These are phyloP conservation scores for Diplodus sargus DNA, from an alignment of 2,797 vertebrate species.

Conservation along the genomic window DNA sequence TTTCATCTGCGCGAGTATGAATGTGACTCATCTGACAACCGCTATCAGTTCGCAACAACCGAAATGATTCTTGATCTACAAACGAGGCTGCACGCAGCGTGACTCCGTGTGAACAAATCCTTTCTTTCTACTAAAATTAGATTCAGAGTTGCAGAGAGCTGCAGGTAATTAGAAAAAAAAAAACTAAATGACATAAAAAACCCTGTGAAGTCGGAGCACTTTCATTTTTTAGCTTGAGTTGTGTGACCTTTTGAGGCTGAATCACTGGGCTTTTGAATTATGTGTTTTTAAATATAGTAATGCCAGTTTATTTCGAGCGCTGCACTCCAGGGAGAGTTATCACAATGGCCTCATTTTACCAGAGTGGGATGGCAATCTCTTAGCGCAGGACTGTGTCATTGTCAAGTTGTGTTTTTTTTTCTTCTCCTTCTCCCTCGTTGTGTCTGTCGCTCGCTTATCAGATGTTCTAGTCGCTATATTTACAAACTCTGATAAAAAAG, in stretches of 20 bases:
- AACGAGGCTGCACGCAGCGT: slow-evolving; percentile 7
- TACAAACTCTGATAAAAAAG: slow-evolving; percentile 61
- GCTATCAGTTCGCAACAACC: slow-evolving; percentile 38
- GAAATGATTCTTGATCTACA: slow-evolving; percentile 49
- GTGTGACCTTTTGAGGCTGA: slow-evolving; percentile 67
- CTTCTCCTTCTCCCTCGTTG: slow-evolving; percentile 36
- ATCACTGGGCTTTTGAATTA: slow-evolving; percentile 59
- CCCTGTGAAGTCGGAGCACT: slow-evolving; percentile 38
- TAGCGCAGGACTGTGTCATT: slow-evolving; percentile 64
- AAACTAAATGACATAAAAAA: slow-evolving; percentile 37
- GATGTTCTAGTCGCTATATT: slow-evolving; percentile 63
- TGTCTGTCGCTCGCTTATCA: slow-evolving; percentile 55
- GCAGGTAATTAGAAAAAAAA: slow-evolving; percentile 61
- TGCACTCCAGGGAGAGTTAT: slow-evolving; percentile 70
- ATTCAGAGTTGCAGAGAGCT: slow-evolving; percentile 40
- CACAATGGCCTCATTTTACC: slow-evolving; percentile 79
- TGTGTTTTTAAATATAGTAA: slow-evolving; percentile 81
- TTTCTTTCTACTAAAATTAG: slow-evolving; percentile 70
- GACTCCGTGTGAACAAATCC: slow-evolving; percentile 51
- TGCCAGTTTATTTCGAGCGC: slow-evolving; percentile 74
- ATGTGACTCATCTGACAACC: slow-evolving; percentile 47
- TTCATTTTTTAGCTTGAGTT: slow-evolving; percentile 54
- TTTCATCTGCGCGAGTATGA: slow-evolving; percentile 24
- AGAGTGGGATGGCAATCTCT: slow-evolving; percentile 61
- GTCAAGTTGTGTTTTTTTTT: slow-evolving; percentile 52